Evolutionary conservation across 2,113 vertebrate genomes (phyloP).

Genomic region (Benthochromis sp.): DNA sequence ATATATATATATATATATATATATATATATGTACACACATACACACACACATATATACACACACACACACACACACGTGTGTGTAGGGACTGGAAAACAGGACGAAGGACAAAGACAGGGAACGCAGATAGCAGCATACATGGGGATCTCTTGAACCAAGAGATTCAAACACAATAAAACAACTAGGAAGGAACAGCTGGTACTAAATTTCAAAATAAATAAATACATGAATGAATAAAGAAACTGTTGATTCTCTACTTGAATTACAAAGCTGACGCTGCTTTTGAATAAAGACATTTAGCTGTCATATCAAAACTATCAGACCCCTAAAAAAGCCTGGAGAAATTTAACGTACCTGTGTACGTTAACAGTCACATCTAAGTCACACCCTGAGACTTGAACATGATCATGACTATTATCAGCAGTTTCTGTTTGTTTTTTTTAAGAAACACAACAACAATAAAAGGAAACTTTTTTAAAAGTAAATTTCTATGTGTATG

Average conservation of each 20-base stretch:
- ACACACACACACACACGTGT: rapidly evolving
- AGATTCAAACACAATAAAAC: too few relatives aligned
- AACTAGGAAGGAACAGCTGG: background rate
- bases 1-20: rapidly evolving
- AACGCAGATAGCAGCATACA: too few relatives aligned
- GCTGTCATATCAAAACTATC: background rate
- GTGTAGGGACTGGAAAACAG: too few relatives aligned
- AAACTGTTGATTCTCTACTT: background rate
- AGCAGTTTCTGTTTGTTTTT: background rate
- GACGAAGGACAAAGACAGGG: too few relatives aligned
- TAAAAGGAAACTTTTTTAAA: background rate
- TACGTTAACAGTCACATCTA: background rate
- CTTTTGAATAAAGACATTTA: background rate
- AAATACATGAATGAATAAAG: background rate
- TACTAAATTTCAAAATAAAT: background rate
- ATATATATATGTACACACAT: too few relatives aligned
- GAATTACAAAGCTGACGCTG: background rate
- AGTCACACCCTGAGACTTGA: background rate
- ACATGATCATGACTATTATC: background rate
- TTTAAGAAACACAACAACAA: background rate
- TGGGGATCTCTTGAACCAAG: background rate
- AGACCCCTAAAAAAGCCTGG: background rate
- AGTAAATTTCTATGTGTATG: background rate
- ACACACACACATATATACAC: background rate
- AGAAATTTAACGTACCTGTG: background rate